phyloP scores from a whole-genome alignment of 2,797 vertebrate species.

The Epinephelus malabaricus region DNA sequence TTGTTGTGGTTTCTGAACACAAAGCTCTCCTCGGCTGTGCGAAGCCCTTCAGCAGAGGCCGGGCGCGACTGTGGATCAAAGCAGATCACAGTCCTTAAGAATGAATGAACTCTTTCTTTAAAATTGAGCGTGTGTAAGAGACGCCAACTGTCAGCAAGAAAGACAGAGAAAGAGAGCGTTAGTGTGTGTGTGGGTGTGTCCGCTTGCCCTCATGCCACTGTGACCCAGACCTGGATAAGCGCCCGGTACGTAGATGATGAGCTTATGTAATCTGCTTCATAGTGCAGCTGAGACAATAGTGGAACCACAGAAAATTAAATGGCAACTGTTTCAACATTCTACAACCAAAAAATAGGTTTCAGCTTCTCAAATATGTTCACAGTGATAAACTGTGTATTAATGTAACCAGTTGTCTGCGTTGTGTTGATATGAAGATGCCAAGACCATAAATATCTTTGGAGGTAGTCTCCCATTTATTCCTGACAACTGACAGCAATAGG shows the following conservation, averaged over 20 bases:
- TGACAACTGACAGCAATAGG: too few relatives aligned
- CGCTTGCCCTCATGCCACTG: slow-evolving; percentile 3
- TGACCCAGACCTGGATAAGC: slow-evolving; percentile 27
- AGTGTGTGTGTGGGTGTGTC: slow-evolving; percentile 13
- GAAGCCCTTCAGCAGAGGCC: slow-evolving; percentile 15
- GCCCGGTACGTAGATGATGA: background rate
- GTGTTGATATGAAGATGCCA: too few relatives aligned
- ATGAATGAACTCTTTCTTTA: slow-evolving; percentile 18
- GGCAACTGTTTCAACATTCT: background rate
- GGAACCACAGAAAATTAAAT: background rate
- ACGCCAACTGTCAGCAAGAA: background rate
- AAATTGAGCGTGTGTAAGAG: background rate
- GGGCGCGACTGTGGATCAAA: slow-evolving; percentile 48
- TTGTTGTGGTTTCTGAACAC: slow-evolving; percentile 50
- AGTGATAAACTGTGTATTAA: background rate
- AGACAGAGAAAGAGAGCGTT: background rate
- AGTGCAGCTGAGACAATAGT: background rate
- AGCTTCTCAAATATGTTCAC: background rate
- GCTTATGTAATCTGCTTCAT: background rate
- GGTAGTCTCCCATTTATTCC: too few relatives aligned
- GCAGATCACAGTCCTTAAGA: slow-evolving; percentile 8
- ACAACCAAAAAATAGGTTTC: background rate
- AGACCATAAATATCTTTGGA: too few relatives aligned
- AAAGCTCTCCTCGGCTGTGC: slow-evolving; percentile 37
- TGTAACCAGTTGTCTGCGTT: too few relatives aligned